phyloP scores from a whole-genome alignment of 2,888 invertebrate genomes.

The Venustoraphidia nigricollis region DNA sequence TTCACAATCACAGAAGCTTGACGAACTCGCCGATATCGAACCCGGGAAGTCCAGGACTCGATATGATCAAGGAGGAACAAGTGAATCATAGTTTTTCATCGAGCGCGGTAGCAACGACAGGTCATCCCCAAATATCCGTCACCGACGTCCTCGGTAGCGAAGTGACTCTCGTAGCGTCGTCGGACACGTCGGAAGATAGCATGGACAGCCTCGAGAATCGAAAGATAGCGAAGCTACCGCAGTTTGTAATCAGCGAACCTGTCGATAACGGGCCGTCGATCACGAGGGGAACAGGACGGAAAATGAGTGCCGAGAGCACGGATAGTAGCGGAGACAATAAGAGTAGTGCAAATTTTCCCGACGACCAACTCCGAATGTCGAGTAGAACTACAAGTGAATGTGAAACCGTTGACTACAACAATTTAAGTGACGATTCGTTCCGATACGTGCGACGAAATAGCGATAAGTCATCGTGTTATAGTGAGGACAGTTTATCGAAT shows the following conservation, averaged over 20 bases:
- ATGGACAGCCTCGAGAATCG: conserved; percentile 52
- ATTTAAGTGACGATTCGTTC: not conserved
- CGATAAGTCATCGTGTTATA: conserved; percentile 53
- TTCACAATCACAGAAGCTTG: conserved; percentile 35
- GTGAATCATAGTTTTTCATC: conserved; percentile 27
- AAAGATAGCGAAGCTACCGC: conserved; percentile 31
- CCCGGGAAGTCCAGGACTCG: conserved; percentile 49
- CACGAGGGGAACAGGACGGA: conserved; percentile 56
- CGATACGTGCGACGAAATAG: conserved; percentile 46
- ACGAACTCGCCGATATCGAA: conserved; percentile 47
- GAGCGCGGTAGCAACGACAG: not conserved
- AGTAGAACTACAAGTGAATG: conserved; percentile 14
- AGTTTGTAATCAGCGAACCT: conserved; percentile 58
- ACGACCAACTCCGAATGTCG: conserved; percentile 10
- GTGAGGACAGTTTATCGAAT: conserved; percentile 58
- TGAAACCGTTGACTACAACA: conserved; percentile 17
- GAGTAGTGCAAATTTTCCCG: conserved; percentile 1
- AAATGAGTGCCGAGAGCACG: conserved; percentile 3
- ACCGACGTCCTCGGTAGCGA: conserved; percentile 83
- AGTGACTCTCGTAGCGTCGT: conserved; percentile 57
- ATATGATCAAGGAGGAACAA: conserved; percentile 66
- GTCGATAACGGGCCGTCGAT: conserved; percentile 65
- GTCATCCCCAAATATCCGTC: conserved; percentile 76
- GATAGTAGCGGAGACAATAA: not conserved
- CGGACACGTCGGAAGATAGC: conserved; percentile 57